phyloP scores from a whole-genome alignment of 2,888 invertebrate genomes.

The Andricus curvator region DNA sequence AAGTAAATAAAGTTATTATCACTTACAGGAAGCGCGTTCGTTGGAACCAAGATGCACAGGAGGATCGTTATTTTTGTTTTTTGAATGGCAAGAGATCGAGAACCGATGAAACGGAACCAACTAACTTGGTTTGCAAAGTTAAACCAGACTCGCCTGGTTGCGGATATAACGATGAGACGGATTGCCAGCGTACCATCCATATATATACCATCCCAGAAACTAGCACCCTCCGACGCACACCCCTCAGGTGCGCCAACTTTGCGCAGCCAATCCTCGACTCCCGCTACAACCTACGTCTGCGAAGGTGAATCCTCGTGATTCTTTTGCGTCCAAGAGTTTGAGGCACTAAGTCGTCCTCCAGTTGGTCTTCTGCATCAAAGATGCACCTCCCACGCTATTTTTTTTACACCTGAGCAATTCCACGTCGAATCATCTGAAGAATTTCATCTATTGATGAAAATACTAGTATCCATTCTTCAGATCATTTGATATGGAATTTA shows the following conservation, averaged over 20 bases:
- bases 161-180: slow-evolving; percentile 46
- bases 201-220: slow-evolving; percentile 60
- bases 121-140: slow-evolving; percentile 32
- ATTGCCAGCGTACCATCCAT: slow-evolving; percentile 47
- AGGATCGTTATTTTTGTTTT: neutral
- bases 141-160: slow-evolving; percentile 41
- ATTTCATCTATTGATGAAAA: no score
- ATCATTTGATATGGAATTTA: no score
- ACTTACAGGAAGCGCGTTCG: slow-evolving; percentile 15
- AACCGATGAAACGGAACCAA: slow-evolving; percentile 19
- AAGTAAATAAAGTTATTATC: neutral
- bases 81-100: neutral
- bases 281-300: slow-evolving; percentile 20
- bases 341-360: slow-evolving; percentile 21
- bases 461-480: no score
- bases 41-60: slow-evolving; percentile 1
- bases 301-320: slow-evolving; percentile 33
- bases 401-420: no score
- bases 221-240: slow-evolving; percentile 61
- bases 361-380: neutral
- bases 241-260: slow-evolving; percentile 58
- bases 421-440: no score
- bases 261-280: slow-evolving; percentile 63
- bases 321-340: neutral
- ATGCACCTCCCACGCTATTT: neutral